phyloP scores from a whole-genome alignment of 2,113 vertebrate genomes.

The Todiramphus saurophagus region DNA sequence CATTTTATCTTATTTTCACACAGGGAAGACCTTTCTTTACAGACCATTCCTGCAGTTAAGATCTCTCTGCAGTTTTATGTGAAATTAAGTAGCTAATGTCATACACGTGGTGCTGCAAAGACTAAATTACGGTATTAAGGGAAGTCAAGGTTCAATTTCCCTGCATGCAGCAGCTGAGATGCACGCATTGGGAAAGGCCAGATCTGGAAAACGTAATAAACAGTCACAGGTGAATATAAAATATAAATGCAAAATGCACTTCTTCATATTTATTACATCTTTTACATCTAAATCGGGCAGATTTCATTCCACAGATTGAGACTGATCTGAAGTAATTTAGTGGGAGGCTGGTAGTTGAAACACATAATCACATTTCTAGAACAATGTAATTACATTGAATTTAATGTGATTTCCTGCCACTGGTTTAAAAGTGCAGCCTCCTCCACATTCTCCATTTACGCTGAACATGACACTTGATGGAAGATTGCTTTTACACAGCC shows the following conservation, averaged over 20 bases:
- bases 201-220: neutral
- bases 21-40: neutral
- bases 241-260: conserved; percentile 54
- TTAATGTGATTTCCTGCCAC: conserved; percentile 57
- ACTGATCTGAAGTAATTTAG: conserved; percentile 61
- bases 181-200: neutral
- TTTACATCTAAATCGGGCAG: conserved; percentile 60
- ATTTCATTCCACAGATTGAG: conserved; percentile 60
- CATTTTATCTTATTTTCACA: neutral
- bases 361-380: conserved; percentile 57
- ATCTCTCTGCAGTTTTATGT: neutral
- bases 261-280: conserved; percentile 58
- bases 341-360: conserved; percentile 55
- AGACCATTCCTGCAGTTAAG: neutral
- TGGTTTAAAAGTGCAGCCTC: conserved; percentile 42
- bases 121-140: neutral
- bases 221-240: conserved; percentile 22
- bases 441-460: conserved; percentile 36
- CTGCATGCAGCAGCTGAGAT: neutral
- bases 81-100: neutral
- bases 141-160: neutral
- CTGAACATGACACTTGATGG: conserved; percentile 18
- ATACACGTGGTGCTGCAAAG: neutral
- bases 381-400: conserved; percentile 53
- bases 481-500: neutral